These are phyloP conservation scores for Sinodicranocentrus sp. DNA, from an alignment of 2,888 invertebrate species.

Conservation along the genomic window DNA sequence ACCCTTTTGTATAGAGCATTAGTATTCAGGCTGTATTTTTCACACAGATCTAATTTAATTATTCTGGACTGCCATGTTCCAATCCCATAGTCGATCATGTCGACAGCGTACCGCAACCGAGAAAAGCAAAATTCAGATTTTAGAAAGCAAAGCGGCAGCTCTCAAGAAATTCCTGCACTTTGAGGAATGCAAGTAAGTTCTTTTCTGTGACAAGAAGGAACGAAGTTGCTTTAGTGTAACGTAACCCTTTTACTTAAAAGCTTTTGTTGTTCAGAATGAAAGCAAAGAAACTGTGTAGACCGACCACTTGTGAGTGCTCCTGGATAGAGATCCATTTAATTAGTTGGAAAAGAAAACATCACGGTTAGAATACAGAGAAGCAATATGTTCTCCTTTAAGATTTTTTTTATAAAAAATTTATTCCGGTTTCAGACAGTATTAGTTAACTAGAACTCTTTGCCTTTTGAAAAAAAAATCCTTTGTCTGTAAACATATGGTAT, in stretches of 20 bases:
- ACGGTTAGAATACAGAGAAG: no score
- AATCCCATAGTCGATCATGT: conserved; percentile 25
- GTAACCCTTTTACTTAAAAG: background rate
- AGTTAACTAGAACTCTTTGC: no score
- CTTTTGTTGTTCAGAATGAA: background rate
- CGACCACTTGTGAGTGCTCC: no score
- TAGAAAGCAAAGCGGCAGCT: background rate
- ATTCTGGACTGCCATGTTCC: conserved; percentile 14
- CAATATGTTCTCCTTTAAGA: no score
- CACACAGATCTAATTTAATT: conserved; percentile 54
- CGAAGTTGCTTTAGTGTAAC: background rate
- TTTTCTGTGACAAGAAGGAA: background rate
- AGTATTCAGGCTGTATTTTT: conserved; percentile 52
- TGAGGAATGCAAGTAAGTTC: background rate
- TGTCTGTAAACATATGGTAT: no score
- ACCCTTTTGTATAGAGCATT: conserved; percentile 7
- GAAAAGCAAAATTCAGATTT: background rate
- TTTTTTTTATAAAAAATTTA: no score
- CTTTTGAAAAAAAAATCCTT: no score
- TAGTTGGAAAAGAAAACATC: no score
- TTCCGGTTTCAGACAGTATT: no score
- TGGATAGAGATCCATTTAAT: no score
- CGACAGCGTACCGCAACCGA: background rate
- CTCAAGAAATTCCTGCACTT: background rate
- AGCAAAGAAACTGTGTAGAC: no score